These are phyloP conservation scores for Taxidea taxus DNA, from an alignment of 2,113 vertebrate species.

Conservation along the genomic window DNA sequence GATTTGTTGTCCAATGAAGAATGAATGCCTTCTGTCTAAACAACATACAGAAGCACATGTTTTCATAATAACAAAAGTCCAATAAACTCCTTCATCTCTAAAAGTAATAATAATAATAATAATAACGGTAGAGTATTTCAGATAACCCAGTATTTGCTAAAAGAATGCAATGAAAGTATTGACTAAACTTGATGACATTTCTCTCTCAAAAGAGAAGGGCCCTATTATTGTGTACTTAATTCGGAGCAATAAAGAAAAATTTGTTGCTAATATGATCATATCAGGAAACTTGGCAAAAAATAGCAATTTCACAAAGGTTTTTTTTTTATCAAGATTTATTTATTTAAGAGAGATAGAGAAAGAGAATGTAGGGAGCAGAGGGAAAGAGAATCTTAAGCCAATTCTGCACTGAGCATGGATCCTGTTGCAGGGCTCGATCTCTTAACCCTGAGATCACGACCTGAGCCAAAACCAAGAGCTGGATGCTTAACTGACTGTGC, in stretches of 20 bases:
- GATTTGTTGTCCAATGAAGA: not conserved
- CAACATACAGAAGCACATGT: not conserved
- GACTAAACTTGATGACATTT: conserved; percentile 17
- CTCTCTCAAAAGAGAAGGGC: not conserved
- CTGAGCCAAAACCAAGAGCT: too few relatives aligned
- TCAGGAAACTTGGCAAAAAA: not conserved
- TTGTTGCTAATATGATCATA: not conserved
- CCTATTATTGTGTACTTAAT: not conserved
- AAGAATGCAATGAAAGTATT: not conserved
- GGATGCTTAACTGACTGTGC: too few relatives aligned
- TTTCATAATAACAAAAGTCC: not conserved
- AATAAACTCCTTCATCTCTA: not conserved
- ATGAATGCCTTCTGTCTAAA: not conserved
- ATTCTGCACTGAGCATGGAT: too few relatives aligned
- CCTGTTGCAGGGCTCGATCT: too few relatives aligned
- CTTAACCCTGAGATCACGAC: too few relatives aligned
- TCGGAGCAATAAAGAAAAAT: not conserved
- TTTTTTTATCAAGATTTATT: not conserved
- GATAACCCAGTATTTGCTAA: not conserved
- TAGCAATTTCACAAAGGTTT: conserved; percentile 32
- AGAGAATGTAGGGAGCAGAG: not conserved
- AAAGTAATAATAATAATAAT: not conserved
- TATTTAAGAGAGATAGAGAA: not conserved
- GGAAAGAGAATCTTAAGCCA: not conserved
- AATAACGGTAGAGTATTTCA: not conserved